Evolutionary conservation across 1,140 invertebrate genomes (phyloP).

Genomic region (Periplaneta americana): DNA sequence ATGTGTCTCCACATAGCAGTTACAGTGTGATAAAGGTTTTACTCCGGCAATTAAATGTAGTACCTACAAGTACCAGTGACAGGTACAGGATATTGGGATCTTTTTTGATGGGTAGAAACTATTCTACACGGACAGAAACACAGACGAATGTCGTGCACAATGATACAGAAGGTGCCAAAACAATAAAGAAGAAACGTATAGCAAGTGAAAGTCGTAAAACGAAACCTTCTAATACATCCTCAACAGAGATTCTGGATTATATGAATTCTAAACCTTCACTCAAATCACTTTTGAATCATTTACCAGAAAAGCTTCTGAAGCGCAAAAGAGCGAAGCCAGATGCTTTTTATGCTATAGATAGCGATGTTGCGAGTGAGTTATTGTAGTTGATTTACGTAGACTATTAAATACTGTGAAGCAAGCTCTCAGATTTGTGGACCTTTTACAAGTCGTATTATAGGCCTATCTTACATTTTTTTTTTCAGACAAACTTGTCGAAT

Average conservation of each 20-base stretch:
- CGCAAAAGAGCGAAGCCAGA: neutral
- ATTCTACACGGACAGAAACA: neutral
- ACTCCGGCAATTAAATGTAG: neutral
- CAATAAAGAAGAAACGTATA: neutral
- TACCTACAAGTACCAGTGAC: neutral
- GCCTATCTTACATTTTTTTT: neutral
- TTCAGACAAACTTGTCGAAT: conserved; percentile 13
- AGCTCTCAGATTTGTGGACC: neutral
- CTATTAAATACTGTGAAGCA: too few relatives aligned
- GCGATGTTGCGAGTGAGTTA: neutral
- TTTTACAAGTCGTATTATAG: neutral
- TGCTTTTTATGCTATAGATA: neutral
- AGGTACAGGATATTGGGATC: neutral
- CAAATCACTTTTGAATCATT: neutral
- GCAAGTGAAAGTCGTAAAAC: neutral
- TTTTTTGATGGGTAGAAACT: neutral
- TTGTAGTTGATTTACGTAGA: too few relatives aligned
- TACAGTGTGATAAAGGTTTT: neutral
- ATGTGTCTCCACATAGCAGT: neutral
- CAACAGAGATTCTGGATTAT: neutral
- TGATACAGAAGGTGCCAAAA: neutral
- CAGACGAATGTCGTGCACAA: neutral
- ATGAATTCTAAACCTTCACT: neutral
- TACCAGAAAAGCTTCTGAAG: neutral
- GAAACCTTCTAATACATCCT: neutral